Conservation (phyloP, 2,888 invertebrate species). For the Listrodromus nycthemerus region DNA sequence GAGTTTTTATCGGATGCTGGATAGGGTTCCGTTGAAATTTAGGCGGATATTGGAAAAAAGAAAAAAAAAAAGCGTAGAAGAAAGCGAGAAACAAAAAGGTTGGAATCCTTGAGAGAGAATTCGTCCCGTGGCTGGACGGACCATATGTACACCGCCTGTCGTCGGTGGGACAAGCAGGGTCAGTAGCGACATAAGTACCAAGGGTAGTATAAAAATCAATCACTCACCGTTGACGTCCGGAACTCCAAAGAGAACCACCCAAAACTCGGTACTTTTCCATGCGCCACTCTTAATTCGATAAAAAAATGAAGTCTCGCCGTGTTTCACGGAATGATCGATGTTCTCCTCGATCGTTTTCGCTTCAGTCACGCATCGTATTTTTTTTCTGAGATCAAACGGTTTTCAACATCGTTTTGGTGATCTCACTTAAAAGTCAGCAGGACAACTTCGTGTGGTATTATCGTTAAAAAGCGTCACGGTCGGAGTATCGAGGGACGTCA, state of each 20-base stretch:
- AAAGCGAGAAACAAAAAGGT: not conserved
- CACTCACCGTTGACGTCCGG: slow-evolving; percentile 78
- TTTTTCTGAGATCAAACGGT: slow-evolving; percentile 26
- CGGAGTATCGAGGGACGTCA: not conserved
- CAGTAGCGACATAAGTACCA: slow-evolving; percentile 60
- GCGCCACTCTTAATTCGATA: slow-evolving; percentile 72
- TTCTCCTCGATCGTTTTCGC: slow-evolving; percentile 57
- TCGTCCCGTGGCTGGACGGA: slow-evolving; percentile 14
- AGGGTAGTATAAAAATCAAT: slow-evolving; percentile 79
- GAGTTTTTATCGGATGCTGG: slow-evolving; percentile 19
- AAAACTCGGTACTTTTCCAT: slow-evolving; percentile 61
- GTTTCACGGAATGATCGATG: slow-evolving; percentile 74
- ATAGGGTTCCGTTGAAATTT: slow-evolving; percentile 47
- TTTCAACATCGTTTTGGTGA: slow-evolving; percentile 26
- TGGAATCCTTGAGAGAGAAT: slow-evolving; percentile 27
- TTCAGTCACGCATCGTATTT: slow-evolving; percentile 9
- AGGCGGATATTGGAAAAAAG: slow-evolving; percentile 72
- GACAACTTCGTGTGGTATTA: not conserved
- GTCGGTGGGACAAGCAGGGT: slow-evolving; percentile 65
- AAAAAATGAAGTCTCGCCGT: slow-evolving; percentile 71
- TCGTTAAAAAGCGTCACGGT: no score
- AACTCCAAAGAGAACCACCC: slow-evolving; percentile 68
- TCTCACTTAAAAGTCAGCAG: not conserved
- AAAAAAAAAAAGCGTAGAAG: slow-evolving; percentile 29
- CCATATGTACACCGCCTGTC: slow-evolving; percentile 54